These are phyloP conservation scores for Acanthopagrus latus DNA, from an alignment of 2,797 vertebrate species.

Conservation along the genomic window DNA sequence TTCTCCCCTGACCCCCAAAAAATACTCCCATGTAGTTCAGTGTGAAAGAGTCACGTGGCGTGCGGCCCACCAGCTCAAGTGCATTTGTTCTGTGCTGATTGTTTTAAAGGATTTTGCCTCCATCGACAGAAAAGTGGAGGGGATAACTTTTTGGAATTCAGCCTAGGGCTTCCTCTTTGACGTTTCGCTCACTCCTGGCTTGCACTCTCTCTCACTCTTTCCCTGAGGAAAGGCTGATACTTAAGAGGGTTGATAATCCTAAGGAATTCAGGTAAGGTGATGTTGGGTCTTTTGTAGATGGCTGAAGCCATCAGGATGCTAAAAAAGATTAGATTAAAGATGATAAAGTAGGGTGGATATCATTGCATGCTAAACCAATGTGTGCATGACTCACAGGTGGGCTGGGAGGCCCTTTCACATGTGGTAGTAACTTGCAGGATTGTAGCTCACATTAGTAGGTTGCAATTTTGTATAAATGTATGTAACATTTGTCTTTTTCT, in stretches of 20 bases:
- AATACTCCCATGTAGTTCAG: conserved; percentile 62
- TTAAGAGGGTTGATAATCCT: conserved; percentile 79
- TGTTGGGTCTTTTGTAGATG: conserved; percentile 7
- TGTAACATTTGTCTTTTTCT: not conserved
- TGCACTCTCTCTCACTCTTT: conserved; percentile 79
- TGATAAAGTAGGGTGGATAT: not conserved
- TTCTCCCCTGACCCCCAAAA: conserved; percentile 46
- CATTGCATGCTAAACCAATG: not conserved
- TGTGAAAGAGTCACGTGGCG: conserved; percentile 75
- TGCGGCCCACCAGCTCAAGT: conserved; percentile 69
- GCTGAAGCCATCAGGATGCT: not conserved
- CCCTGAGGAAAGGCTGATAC: conserved; percentile 74
- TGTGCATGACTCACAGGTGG: conserved; percentile 5
- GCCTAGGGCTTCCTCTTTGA: conserved; percentile 84
- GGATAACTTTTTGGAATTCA: conserved; percentile 88
- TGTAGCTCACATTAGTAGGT: not conserved
- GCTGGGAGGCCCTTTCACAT: conserved; percentile 1
- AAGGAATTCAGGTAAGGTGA: conserved; percentile 84
- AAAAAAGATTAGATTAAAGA: conserved; percentile 2
- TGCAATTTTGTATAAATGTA: not conserved
- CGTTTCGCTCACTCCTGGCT: conserved; percentile 77
- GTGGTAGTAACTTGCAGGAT: conserved; percentile 1
- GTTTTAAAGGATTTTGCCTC: conserved; percentile 88
- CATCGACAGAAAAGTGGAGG: conserved; percentile 87
- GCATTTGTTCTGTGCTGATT: conserved; percentile 79